These are phyloP conservation scores for Drosophila algonquin DNA, from an alignment of 2,888 invertebrate species.

Conservation along the genomic window DNA sequence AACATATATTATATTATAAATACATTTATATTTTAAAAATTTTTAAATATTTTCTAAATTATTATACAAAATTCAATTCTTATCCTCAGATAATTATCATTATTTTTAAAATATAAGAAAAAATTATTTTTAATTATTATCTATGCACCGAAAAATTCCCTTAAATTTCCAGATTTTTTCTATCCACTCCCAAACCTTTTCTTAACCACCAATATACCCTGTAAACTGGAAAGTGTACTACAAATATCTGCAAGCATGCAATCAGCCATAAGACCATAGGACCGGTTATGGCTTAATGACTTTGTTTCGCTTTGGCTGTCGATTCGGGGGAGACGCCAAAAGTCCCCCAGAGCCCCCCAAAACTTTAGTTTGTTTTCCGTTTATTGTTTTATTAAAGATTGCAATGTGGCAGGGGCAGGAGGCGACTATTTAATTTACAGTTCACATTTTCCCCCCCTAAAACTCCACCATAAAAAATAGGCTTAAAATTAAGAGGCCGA, in stretches of 20 bases:
- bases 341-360: slow-evolving; percentile 1
- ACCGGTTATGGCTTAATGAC: slow-evolving; percentile 62
- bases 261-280: slow-evolving; percentile 44
- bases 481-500: slow-evolving; percentile 32
- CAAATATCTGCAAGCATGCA: slow-evolving; percentile 52
- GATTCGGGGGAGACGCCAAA: slow-evolving; percentile 9
- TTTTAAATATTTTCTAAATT: no score
- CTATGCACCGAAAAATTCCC: no score
- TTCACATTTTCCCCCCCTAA: slow-evolving; percentile 2
- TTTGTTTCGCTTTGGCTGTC: slow-evolving; percentile 50
- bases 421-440: slow-evolving; percentile 44
- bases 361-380: slow-evolving; percentile 45
- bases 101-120: no score
- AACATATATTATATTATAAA: no score
- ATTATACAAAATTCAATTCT: no score
- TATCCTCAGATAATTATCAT: no score
- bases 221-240: slow-evolving; percentile 21
- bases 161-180: not conserved
- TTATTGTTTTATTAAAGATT: slow-evolving; percentile 58
- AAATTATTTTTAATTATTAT: no score
- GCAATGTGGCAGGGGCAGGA: slow-evolving; percentile 46
- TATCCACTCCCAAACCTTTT: no score
- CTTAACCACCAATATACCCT: not conserved
- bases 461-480: slow-evolving; percentile 2
- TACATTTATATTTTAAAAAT: no score